These are phyloP conservation scores for Pristionchus arcanus DNA, from an alignment of 2,888 invertebrate genomes.

Conservation along the genomic window DNA sequence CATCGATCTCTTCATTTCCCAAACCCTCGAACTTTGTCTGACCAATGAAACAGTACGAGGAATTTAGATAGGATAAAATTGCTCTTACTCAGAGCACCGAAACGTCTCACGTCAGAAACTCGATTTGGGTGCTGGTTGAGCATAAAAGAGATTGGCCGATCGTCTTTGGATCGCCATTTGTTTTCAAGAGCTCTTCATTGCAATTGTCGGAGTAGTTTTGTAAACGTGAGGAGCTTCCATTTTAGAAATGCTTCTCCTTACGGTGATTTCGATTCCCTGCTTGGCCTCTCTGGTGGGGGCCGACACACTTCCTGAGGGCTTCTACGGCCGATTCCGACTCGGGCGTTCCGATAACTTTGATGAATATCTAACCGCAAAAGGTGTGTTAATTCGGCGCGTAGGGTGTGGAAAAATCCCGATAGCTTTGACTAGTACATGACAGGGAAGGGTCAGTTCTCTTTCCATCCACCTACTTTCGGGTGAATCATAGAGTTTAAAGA, in stretches of 20 bases:
- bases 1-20: no score
- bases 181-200: background rate
- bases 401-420: no score
- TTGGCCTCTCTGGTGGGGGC: background rate
- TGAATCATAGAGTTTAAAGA: background rate
- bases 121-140: background rate
- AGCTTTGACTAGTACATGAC: constrained; percentile 56
- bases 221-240: no score
- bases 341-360: constrained; percentile 59
- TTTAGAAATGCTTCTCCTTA: background rate
- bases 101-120: background rate
- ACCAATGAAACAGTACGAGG: no score
- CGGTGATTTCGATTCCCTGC: background rate
- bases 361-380: constrained; percentile 55
- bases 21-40: no score
- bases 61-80: no score
- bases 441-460: constrained; percentile 40
- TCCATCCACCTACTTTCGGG: no score
- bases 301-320: constrained; percentile 38
- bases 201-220: background rate
- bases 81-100: background rate
- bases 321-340: constrained; percentile 54
- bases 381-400: background rate
- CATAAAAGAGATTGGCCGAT: no score
- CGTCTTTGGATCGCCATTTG: background rate